phyloP scores from a whole-genome alignment of 2,113 vertebrate species.

The Dipodomys merriami region DNA sequence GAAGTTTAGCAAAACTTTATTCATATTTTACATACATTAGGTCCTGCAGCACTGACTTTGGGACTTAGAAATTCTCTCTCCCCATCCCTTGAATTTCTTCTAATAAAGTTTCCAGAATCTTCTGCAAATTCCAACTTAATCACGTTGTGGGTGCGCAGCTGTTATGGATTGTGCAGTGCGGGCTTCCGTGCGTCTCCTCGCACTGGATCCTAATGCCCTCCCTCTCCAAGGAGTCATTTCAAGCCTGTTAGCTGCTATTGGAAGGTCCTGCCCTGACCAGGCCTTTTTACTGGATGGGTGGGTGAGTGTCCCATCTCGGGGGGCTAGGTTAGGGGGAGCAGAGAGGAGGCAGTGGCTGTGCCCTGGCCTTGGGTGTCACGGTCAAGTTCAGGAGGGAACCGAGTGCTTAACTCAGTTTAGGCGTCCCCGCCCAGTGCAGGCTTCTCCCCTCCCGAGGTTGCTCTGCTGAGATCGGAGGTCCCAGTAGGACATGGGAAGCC shows the following conservation, averaged over 20 bases:
- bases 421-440: not conserved
- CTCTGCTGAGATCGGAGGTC: not conserved
- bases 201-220: not conserved
- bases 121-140: too few species aligned
- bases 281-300: accelerated
- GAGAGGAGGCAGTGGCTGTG: not conserved
- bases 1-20: too few species aligned
- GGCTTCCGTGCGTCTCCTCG: not conserved
- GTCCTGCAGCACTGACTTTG: too few species aligned
- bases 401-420: not conserved
- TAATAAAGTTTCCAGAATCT: too few species aligned
- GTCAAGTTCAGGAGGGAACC: too few species aligned
- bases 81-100: too few species aligned
- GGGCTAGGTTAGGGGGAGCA: not conserved
- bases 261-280: not conserved
- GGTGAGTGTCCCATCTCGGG: not conserved
- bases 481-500: not conserved
- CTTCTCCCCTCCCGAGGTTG: not conserved
- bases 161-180: too few species aligned
- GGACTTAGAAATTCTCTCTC: too few species aligned
- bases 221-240: not conserved
- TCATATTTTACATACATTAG: too few species aligned
- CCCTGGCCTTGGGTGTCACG: too few species aligned
- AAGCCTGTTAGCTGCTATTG: not conserved
- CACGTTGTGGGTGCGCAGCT: too few species aligned